Evolutionary conservation across 2,888 invertebrate genomes (phyloP).

Genomic region (Dryobota labecula): DNA sequence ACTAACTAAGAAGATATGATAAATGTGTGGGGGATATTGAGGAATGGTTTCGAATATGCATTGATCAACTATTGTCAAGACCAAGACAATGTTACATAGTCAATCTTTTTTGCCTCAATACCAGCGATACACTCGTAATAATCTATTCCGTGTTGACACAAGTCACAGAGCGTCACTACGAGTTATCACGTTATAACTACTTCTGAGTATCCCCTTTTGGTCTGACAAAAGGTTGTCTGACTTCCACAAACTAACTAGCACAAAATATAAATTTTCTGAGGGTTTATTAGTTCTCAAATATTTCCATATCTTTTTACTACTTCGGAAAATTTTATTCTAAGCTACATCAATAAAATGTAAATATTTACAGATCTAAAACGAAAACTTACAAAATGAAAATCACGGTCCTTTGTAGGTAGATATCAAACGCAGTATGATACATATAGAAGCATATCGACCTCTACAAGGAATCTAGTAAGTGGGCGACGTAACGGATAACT

Average conservation of each 20-base stretch:
- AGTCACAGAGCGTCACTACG: not conserved
- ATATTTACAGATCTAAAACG: not conserved
- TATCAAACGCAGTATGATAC: slow-evolving; percentile 1
- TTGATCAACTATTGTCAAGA: not conserved
- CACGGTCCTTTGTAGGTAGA: not conserved
- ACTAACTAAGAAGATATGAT: too few relatives aligned
- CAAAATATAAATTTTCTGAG: not conserved
- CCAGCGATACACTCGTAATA: not conserved
- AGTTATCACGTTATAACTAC: not conserved
- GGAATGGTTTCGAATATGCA: too few relatives aligned
- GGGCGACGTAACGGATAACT: slow-evolving; percentile 23
- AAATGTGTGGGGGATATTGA: too few relatives aligned
- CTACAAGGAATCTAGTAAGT: slow-evolving; percentile 28
- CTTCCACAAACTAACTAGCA: not conserved
- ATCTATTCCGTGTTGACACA: not conserved
- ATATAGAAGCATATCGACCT: slow-evolving; percentile 40
- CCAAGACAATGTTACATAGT: not conserved
- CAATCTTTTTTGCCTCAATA: not conserved
- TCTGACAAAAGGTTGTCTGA: not conserved
- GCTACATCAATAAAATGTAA: not conserved
- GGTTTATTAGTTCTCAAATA: not conserved
- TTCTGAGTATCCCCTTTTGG: not conserved
- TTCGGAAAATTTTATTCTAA: not conserved
- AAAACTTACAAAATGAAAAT: not conserved
- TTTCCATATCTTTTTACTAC: not conserved